Conservation (phyloP, 2,113 vertebrate genomes). For the Ictidomys tridecemlineatus region DNA sequence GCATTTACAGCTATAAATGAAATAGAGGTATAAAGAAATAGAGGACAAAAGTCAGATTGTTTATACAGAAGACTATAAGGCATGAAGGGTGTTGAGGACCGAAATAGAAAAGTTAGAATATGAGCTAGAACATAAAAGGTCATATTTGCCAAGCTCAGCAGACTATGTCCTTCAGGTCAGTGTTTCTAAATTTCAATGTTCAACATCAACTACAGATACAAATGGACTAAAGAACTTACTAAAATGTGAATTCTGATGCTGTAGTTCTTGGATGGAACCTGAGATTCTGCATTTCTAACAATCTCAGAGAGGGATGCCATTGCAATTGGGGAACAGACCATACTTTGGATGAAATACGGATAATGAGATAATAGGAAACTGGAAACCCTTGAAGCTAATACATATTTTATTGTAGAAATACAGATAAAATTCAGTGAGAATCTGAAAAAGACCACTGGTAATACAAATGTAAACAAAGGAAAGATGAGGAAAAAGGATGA, state of each 20-base stretch:
- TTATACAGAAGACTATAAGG: background rate
- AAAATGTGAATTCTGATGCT: constrained; percentile 14
- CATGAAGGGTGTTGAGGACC: background rate
- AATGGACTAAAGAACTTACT: background rate
- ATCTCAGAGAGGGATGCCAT: background rate
- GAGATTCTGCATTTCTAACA: constrained; percentile 28
- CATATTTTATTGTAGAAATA: background rate
- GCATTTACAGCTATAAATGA: background rate
- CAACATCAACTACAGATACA: background rate
- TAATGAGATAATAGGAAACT: background rate
- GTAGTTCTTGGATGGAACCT: background rate
- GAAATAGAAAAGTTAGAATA: background rate
- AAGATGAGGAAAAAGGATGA: background rate
- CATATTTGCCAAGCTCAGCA: background rate
- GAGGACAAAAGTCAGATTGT: background rate
- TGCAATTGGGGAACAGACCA: background rate
- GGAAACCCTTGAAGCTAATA: background rate
- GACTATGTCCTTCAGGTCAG: background rate
- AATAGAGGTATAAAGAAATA: background rate
- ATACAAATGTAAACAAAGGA: background rate
- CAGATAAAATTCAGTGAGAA: background rate
- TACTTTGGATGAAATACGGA: background rate
- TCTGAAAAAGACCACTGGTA: background rate
- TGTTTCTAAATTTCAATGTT: background rate
- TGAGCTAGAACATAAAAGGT: background rate